Evolutionary conservation across 2,113 vertebrate species (phyloP), one percentile per base, ranked within the genome.

Genomic region (Columbina picui): DNA sequence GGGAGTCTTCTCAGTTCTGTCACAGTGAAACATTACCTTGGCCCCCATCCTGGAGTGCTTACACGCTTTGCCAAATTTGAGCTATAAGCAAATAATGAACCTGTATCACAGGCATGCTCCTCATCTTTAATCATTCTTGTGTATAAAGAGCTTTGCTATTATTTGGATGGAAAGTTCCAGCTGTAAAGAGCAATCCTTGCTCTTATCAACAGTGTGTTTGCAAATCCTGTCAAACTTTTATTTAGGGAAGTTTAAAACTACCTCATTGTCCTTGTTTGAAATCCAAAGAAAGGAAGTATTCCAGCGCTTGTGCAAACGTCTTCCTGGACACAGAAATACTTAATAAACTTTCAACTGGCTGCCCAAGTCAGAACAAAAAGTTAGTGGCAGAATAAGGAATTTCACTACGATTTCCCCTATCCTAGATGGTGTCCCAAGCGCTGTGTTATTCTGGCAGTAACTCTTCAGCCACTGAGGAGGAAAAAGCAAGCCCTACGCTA

Each of bases 161-260:
- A 70, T 61, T 95, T 94, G 81, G 64, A 73, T 81, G 78, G 89
- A 71, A 92, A 89, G 61, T 89, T 95, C 49, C 77, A 87, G 49
- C 92, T 82, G 65, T 60, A 60, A 73, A 77, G 76, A 90, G 13
- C 22, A 86, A 86, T 57, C 59, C 79, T 86, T 80, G 45, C 59
- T 81, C 52, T 86, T 96, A 87, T 87, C 84, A 89, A 36, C 75
- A 57, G 9, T 41, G 17, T 52, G 69, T 84, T 91, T 93, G 32
- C 52, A 94, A 89, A 70, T 89, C 41, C 76, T 89, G 71, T 84
- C 79, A 92, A 81, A 50, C 47, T 84, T 90, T 73, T 17, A 36
- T 73, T 84, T 76, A 45, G 41, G 26, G 9, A 25, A 38, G 55
- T 90, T 93, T 53, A 60, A 67, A 95, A 50, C 65, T 67, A 57